These are phyloP conservation scores for Aphelenchoides besseyi DNA, from an alignment of 1,140 invertebrate species.

Conservation along the genomic window DNA sequence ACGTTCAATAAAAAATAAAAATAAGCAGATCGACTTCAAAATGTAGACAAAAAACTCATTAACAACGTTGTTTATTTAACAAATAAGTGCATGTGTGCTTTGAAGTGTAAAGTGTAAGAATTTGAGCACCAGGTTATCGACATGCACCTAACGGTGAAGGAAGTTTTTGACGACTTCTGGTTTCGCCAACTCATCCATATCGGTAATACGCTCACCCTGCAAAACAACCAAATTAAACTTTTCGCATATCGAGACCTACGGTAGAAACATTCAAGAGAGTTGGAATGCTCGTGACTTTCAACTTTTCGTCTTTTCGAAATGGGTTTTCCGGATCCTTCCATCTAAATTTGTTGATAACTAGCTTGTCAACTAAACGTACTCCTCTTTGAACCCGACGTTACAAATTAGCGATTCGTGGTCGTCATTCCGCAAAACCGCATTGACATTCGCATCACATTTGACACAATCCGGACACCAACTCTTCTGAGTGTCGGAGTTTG, in stretches of 20 bases:
- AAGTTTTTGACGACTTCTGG: background rate
- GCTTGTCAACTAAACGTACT: constrained; percentile 52
- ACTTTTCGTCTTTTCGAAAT: constrained; percentile 62
- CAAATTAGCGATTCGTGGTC: constrained; percentile 60
- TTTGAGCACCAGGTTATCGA: too few relatives aligned
- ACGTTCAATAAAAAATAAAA: background rate
- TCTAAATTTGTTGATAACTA: background rate
- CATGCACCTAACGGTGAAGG: background rate
- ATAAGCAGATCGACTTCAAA: background rate
- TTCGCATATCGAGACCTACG: background rate
- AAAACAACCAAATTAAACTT: constrained; percentile 7
- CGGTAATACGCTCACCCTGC: constrained; percentile 26
- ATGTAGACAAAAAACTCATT: too few relatives aligned
- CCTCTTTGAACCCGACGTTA: constrained; percentile 62
- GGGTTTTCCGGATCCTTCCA: constrained; percentile 60
- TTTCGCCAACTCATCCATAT: constrained; percentile 22
- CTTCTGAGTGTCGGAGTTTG: constrained; percentile 50
- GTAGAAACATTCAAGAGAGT: constrained; percentile 62
- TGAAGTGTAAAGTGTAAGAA: too few relatives aligned
- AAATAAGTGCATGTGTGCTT: too few relatives aligned
- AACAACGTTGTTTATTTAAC: too few relatives aligned
- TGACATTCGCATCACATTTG: constrained; percentile 63
- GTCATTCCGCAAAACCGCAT: constrained; percentile 55
- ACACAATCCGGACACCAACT: constrained; percentile 67
- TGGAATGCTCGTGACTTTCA: constrained; percentile 63